Evolutionary conservation across 2,888 invertebrate species (phyloP).

Genomic region (Ptilodon capucinus): DNA sequence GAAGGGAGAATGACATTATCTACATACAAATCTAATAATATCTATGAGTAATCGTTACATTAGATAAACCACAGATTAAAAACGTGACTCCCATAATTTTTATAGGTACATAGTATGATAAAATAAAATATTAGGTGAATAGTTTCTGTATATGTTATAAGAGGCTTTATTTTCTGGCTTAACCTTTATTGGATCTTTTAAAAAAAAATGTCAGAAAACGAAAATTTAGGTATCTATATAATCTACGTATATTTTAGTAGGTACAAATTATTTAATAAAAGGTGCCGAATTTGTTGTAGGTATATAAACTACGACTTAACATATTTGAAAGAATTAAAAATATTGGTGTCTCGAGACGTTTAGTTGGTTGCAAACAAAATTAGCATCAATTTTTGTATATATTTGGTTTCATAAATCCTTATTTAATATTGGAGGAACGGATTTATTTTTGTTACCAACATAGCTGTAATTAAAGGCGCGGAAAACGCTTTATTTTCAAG

Average conservation of each 20-base stretch:
- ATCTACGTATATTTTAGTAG: not conserved
- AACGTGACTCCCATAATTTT: slow-evolving; percentile 24
- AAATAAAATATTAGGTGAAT: slow-evolving; percentile 11
- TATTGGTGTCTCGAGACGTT: no score
- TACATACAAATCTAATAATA: not conserved
- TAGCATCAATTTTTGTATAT: no score
- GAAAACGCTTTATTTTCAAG: not conserved
- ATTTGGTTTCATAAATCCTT: no score
- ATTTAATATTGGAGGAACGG: no score
- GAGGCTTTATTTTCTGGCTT: slow-evolving; percentile 11
- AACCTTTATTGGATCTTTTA: not conserved
- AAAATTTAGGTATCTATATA: not conserved
- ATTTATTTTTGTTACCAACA: not conserved
- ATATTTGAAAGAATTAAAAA: no score
- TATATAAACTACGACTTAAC: no score
- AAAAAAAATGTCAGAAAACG: not conserved
- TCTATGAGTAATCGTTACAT: slow-evolving; percentile 3
- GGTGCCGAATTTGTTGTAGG: no score
- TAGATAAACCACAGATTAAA: slow-evolving; percentile 21
- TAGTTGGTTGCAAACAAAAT: no score
- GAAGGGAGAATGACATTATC: not conserved
- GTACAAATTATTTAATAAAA: no score
- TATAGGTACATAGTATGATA: slow-evolving; percentile 8
- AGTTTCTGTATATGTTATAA: slow-evolving; percentile 15
- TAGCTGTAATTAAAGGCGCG: not conserved